These are phyloP conservation scores for Cyphomyrus discorhynchus DNA, from an alignment of 2,113 vertebrate genomes.

Conservation along the genomic window DNA sequence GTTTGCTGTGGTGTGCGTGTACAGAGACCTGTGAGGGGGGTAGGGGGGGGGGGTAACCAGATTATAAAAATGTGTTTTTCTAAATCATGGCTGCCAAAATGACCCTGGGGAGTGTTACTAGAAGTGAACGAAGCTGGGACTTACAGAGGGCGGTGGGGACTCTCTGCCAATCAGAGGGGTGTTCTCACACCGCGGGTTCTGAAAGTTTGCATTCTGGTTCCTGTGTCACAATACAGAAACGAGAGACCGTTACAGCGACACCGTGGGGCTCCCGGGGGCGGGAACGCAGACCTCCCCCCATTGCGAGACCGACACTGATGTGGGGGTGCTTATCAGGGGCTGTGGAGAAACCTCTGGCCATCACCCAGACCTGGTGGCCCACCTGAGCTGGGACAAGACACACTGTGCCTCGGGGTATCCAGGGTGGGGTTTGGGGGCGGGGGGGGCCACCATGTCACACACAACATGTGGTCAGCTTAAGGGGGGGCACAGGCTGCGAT, in stretches of 20 bases:
- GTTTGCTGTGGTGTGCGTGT: neutral
- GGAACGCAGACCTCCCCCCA: neutral
- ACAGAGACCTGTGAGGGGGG: neutral
- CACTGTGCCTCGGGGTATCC: neutral
- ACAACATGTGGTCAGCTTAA: neutral
- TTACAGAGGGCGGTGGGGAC: constrained; percentile 96
- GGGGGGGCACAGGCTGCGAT: neutral
- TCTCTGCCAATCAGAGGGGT: constrained; percentile 95
- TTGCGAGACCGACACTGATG: neutral
- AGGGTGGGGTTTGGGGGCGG: neutral
- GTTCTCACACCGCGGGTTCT: constrained; percentile 97
- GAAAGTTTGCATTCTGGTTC: constrained; percentile 98
- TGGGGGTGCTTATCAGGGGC: neutral
- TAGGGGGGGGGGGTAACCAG: neutral
- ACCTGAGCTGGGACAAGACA: neutral
- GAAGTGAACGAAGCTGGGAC: constrained; percentile 43
- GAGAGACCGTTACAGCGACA: constrained; percentile 18
- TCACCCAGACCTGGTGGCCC: neutral
- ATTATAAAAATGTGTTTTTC: neutral
- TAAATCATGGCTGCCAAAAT: constrained; percentile 35
- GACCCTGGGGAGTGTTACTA: constrained; percentile 25
- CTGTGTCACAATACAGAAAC: constrained; percentile 53
- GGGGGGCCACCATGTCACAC: neutral
- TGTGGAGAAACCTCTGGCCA: neutral
- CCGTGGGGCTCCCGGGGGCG: neutral